Evolutionary conservation across 1,140 invertebrate species (phyloP).

Genomic region (Diabrotica virgifera): DNA sequence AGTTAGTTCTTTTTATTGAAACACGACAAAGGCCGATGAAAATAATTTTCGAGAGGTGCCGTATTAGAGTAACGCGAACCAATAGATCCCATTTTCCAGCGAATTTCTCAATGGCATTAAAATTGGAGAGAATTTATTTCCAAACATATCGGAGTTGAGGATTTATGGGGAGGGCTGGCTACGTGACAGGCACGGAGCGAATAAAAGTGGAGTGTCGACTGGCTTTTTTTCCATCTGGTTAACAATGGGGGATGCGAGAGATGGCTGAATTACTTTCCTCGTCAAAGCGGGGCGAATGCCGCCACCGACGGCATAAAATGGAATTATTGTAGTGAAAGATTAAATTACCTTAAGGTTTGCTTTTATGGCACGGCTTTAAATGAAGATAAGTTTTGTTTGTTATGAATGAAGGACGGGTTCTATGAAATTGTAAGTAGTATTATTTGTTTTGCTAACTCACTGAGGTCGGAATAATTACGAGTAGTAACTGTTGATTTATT

Average conservation of each 20-base stretch:
- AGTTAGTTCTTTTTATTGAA: neutral
- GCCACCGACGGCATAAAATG: slow-evolving; percentile 1
- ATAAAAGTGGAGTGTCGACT: slow-evolving; percentile 2
- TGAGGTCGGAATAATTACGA: no score
- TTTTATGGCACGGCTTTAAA: neutral
- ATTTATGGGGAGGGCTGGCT: slow-evolving; percentile 1
- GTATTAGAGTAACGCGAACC: neutral
- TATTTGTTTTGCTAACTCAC: neutral
- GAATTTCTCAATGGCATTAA: slow-evolving; percentile 2
- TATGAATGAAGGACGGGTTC: neutral
- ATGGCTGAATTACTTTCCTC: slow-evolving; percentile 2
- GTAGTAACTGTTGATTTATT: no score
- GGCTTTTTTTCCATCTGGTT: slow-evolving; percentile 2
- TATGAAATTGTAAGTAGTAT: neutral
- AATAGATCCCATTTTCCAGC: slow-evolving; percentile 2
- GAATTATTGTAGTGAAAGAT: slow-evolving; percentile 3
- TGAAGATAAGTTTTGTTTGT: slow-evolving; percentile 2
- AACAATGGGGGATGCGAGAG: slow-evolving; percentile 1
- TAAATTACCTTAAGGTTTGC: slow-evolving; percentile 2
- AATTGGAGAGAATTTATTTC: slow-evolving; percentile 3
- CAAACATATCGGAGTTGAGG: slow-evolving; percentile 1
- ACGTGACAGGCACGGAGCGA: slow-evolving; percentile 1
- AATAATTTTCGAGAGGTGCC: neutral
- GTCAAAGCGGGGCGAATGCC: neutral
- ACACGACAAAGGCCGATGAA: neutral